Conservation (phyloP, 2,113 vertebrate species). For the Mustelus asterias region DNA sequence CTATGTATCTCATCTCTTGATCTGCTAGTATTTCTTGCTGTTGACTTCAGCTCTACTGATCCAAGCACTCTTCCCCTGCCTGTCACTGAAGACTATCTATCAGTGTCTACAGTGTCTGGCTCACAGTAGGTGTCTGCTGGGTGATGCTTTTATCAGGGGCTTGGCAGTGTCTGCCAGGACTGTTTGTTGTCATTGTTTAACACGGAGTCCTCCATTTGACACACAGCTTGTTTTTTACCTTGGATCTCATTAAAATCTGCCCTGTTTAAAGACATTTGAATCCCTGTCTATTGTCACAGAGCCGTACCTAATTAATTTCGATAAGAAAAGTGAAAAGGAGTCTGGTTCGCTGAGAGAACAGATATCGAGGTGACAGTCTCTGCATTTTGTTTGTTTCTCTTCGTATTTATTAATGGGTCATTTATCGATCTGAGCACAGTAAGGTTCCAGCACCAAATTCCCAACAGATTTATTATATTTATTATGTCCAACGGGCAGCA, state of each 20-base stretch:
- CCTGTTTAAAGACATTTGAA: constrained; percentile 16
- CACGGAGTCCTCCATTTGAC: background rate
- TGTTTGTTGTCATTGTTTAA: constrained; percentile 28
- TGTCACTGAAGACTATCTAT: constrained; percentile 35
- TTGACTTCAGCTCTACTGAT: constrained; percentile 18
- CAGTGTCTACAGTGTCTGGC: background rate
- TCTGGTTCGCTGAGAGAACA: background rate
- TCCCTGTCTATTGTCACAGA: constrained; percentile 2
- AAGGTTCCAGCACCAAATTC: background rate
- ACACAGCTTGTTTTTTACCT: background rate
- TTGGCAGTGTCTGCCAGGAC: background rate
- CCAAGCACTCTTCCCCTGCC: background rate
- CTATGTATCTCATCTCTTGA: background rate
- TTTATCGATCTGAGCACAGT: background rate
- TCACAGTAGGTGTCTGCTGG: constrained; percentile 21
- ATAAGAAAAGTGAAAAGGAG: background rate
- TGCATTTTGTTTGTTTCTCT: background rate
- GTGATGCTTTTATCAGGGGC: constrained; percentile 25
- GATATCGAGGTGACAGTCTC: background rate
- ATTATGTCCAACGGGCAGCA: no score
- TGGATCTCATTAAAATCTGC: constrained; percentile 19
- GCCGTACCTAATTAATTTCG: background rate
- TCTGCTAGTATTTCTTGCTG: constrained; percentile 18
- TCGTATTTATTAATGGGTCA: background rate
- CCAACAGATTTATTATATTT: background rate